phyloP scores from a whole-genome alignment of 2,888 invertebrate genomes.

The Trachelus iudaicus region DNA sequence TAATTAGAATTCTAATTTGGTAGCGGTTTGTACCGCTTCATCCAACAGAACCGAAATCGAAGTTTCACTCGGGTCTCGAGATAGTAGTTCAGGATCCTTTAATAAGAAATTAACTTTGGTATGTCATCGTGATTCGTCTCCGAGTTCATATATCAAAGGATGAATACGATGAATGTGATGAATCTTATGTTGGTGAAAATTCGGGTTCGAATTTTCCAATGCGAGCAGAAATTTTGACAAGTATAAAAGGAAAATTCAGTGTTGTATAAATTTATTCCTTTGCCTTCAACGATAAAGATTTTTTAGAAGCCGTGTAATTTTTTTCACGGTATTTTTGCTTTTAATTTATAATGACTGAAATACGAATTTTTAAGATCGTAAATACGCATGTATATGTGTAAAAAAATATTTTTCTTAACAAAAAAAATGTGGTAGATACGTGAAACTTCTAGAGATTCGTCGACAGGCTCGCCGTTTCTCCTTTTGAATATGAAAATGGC shows the following conservation, averaged over 20 bases:
- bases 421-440: neutral
- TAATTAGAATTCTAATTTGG: neutral
- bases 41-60: neutral
- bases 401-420: neutral
- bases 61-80: neutral
- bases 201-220: neutral
- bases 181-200: no score
- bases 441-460: neutral
- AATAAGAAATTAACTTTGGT: neutral
- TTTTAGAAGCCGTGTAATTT: neutral
- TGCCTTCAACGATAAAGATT: neutral
- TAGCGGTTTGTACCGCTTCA: neutral
- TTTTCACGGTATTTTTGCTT: neutral
- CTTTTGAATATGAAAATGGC: neutral
- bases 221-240: neutral
- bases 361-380: neutral
- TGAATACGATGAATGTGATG: no score
- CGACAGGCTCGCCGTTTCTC: neutral
- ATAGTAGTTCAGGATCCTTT: neutral
- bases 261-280: neutral
- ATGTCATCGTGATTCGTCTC: neutral
- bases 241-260: neutral
- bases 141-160: neutral
- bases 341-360: neutral
- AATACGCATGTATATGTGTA: neutral